phyloP scores from a whole-genome alignment of 2,888 invertebrate genomes.

The Drosophila putrida region DNA sequence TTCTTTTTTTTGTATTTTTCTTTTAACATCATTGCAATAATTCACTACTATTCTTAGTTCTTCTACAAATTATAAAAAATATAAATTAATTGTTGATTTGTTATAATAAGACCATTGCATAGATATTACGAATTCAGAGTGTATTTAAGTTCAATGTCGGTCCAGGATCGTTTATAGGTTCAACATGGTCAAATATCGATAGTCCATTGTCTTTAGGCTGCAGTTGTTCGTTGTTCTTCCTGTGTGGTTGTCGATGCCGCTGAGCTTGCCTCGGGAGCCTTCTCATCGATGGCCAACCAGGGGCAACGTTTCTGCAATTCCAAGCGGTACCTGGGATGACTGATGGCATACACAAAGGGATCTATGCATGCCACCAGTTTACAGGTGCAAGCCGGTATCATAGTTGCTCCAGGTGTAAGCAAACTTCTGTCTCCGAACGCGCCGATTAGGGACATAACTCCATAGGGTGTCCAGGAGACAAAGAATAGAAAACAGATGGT shows the following conservation, averaged over 20 bases:
- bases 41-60: conserved; percentile 8
- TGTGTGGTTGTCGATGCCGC: conserved; percentile 77
- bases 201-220: conserved; percentile 57
- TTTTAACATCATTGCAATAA: conserved; percentile 42
- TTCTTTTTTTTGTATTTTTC: conserved; percentile 26
- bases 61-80: conserved; percentile 30
- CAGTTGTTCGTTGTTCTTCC: conserved; percentile 76
- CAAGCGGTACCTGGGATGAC: conserved; percentile 94
- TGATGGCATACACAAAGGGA: conserved; percentile 95
- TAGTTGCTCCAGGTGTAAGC: conserved; percentile 90
- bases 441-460: conserved; percentile 91
- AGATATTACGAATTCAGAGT: conserved; percentile 35
- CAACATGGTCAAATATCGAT: conserved; percentile 22
- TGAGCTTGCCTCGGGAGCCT: conserved; percentile 87
- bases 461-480: conserved; percentile 97
- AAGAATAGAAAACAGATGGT: conserved; percentile 94
- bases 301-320: conserved; percentile 93
- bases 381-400: conserved; percentile 94
- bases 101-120: conserved; percentile 34
- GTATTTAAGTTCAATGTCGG: conserved; percentile 6
- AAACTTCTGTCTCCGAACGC: conserved; percentile 91
- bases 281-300: conserved; percentile 89
- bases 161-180: conserved; percentile 17
- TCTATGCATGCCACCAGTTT: conserved; percentile 96
- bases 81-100: conserved; percentile 1